Evolutionary conservation across 2,113 vertebrate species (phyloP), one percentile per base, ranked within the genome.

Genomic region (Nibea albiflora): DNA sequence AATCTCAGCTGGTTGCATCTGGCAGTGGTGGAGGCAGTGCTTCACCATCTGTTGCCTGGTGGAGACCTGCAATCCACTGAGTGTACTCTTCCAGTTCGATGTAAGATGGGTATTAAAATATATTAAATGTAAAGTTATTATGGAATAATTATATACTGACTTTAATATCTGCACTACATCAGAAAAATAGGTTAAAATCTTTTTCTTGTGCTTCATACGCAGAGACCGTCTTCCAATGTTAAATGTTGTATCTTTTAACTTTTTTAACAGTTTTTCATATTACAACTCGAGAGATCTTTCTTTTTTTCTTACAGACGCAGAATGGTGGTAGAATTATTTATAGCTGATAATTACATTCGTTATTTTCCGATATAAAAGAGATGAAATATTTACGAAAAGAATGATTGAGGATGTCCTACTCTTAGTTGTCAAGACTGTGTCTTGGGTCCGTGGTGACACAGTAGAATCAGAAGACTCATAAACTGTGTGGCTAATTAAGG

Each of bases 401-500:
- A 3, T 78, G 68, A 60, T 68, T 4, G 64, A 6, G 31, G 16
- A 50, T 50, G 53, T 2, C 54, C 46, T 54, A 47, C 67, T 61
- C 12, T 64, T 14, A 22, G 39, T 50, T 52, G 15, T 46, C 61
- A 15, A 61, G 53, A 42, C 49, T 31, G 66, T 54, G 47, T 68
- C 58, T 60, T 57, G 64, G 35, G 8, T 73, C 35, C 15, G 17
- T 12, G 5, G 42, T 62, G 58, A 35, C 42, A 60, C 26, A 61
- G 3, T 26, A 31, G 4, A 39, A 39, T 61, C 67, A 70, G 42
- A 80, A 50, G 61, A 69, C 24, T 52, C 28, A 47, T 79, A 39
- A 69, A 57, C 60, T 53, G 71, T 63, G 47, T 46, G 58, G 63
- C 67, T 89, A 79, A 81, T 92, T 85, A 80, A 78, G 58, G 69